A percentile compares a stretch with the other conserved stretches of the same genome.
These are phyloP conservation scores for Pachycephala philippinensis DNA, from an alignment of 2,113 vertebrate genomes.

Conservation along the genomic window DNA sequence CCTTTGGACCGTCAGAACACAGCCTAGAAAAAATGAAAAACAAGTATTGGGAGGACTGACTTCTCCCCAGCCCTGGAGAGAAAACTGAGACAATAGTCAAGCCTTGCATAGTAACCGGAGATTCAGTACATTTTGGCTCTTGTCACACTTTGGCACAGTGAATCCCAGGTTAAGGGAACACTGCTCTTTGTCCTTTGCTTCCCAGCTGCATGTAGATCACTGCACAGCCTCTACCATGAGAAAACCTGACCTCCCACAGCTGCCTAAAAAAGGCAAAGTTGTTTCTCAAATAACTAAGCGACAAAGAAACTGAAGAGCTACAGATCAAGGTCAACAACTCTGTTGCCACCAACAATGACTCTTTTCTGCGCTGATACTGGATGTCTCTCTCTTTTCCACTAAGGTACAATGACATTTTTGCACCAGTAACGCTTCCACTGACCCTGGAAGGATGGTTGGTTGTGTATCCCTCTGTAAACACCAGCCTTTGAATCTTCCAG, in stretches of 20 bases:
- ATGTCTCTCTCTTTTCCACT: background rate
- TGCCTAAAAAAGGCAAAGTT: background rate
- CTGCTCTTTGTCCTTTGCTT: background rate
- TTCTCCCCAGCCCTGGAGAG: background rate
- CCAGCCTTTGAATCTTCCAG: background rate
- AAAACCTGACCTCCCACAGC: background rate
- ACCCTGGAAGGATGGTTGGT: background rate
- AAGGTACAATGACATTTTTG: background rate
- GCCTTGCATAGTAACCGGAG: background rate
- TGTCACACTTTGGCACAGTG: background rate
- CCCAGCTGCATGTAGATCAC: background rate
- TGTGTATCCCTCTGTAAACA: background rate
- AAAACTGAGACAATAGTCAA: background rate
- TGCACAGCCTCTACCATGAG: background rate
- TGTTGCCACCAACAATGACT: background rate
- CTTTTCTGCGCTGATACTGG: background rate
- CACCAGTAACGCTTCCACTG: fast-evolving
- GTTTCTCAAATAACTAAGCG: background rate
- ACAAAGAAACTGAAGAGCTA: background rate
- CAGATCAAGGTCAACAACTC: background rate
- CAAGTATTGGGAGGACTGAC: background rate
- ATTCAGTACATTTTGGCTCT: background rate
- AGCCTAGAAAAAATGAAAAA: background rate
- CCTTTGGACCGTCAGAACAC: background rate
- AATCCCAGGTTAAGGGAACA: background rate